Evolutionary conservation across 2,113 vertebrate species (phyloP).

Genomic region (Aptenodytes patagonicus): DNA sequence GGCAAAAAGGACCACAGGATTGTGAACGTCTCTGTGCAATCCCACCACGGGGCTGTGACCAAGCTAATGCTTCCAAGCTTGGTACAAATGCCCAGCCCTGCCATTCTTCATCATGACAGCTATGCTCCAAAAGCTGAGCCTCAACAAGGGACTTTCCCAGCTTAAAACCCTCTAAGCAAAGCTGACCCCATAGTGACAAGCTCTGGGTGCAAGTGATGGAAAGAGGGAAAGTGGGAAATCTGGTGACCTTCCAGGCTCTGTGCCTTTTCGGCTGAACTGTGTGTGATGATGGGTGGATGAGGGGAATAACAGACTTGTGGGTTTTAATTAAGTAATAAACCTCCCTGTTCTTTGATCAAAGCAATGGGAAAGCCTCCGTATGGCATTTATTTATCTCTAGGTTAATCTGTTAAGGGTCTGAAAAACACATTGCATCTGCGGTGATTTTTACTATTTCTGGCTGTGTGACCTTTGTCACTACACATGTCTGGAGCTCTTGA

Average conservation of each 20-base stretch:
- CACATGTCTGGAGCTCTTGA: not conserved
- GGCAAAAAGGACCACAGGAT: accelerated
- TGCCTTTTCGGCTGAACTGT: not conserved
- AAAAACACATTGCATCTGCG: not conserved
- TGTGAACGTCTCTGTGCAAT: not conserved
- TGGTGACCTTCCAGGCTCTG: not conserved
- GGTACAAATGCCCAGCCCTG: not conserved
- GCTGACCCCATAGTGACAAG: not conserved
- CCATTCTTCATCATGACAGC: not conserved
- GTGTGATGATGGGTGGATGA: not conserved
- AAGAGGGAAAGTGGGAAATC: not conserved
- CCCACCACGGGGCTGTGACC: not conserved
- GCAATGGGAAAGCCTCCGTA: not conserved
- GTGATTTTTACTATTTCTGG: slow-evolving; percentile 2
- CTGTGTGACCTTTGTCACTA: not conserved
- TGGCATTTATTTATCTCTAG: slow-evolving; percentile 11
- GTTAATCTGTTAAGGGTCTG: not conserved
- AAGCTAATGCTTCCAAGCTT: not conserved
- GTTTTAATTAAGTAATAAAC: not conserved
- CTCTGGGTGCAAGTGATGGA: not conserved
- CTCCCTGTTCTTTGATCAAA: not conserved
- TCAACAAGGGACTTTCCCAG: not conserved
- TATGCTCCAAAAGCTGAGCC: not conserved
- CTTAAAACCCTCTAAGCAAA: not conserved
- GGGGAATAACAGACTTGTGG: not conserved